These are phyloP conservation scores for Chiroxiphia lanceolata DNA, from an alignment of 2,797 vertebrate genomes.

Conservation along the genomic window DNA sequence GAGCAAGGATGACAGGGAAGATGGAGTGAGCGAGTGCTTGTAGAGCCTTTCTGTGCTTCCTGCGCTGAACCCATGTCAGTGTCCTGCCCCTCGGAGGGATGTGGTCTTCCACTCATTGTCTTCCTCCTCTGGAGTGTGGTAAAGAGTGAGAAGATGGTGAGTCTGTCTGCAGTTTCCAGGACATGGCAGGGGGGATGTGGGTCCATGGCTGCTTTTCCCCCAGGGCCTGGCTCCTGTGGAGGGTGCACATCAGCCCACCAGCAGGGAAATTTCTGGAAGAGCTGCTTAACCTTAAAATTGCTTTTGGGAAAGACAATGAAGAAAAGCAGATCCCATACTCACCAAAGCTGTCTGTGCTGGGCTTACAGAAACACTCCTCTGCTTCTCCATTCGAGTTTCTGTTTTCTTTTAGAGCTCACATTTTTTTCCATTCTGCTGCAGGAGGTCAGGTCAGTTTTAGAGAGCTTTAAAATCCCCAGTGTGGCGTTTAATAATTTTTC, in stretches of 20 bases:
- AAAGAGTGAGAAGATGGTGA: not conserved
- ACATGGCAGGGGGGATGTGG: not conserved
- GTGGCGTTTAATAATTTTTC: not conserved
- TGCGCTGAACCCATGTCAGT: not conserved
- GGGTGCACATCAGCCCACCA: not conserved
- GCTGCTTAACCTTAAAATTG: not conserved
- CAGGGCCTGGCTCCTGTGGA: not conserved
- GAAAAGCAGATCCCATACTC: not conserved
- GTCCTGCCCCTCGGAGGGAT: rapidly evolving
- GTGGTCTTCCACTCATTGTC: not conserved
- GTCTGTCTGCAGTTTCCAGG: not conserved
- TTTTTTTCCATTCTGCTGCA: slow-evolving; percentile 6
- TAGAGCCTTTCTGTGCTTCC: not conserved
- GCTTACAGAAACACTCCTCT: not conserved
- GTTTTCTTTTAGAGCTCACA: not conserved
- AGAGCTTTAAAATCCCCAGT: not conserved
- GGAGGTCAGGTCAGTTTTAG: not conserved
- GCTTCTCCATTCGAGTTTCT: not conserved
- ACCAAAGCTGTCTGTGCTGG: not conserved
- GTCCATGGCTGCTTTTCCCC: rapidly evolving
- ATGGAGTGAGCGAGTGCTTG: not conserved
- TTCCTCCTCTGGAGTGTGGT: not conserved
- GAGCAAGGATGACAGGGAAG: not conserved
- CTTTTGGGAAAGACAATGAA: not conserved
- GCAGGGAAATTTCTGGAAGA: not conserved